A percentile compares a stretch with the other conserved stretches of the same genome.
phyloP scores from a whole-genome alignment of 2,888 invertebrate species.

The Electrophaes corylata region DNA sequence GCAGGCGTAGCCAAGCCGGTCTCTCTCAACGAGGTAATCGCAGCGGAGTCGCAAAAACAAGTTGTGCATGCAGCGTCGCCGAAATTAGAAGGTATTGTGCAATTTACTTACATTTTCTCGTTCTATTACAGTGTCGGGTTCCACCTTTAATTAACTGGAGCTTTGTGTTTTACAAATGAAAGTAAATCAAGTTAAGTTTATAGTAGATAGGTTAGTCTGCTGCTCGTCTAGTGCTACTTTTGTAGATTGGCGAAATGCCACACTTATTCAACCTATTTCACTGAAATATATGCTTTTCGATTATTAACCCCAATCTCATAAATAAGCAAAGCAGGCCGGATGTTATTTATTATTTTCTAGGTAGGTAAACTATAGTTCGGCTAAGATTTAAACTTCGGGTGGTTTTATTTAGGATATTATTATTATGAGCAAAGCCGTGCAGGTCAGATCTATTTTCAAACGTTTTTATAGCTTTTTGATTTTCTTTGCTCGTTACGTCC shows the following conservation, averaged over 20 bases:
- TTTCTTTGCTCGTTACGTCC: background rate
- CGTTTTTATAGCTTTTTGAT: background rate
- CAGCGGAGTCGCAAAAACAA: conserved; percentile 57
- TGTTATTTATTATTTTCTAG: background rate
- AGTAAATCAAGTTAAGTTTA: background rate
- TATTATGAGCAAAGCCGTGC: background rate
- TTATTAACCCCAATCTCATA: background rate
- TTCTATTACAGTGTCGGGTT: conserved; percentile 24
- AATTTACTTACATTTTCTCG: conserved; percentile 27
- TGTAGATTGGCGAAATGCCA: background rate
- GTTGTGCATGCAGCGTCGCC: conserved; percentile 36
- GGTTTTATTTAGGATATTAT: conserved; percentile 1
- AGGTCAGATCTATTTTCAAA: background rate
- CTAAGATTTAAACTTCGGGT: background rate
- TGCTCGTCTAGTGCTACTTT: background rate
- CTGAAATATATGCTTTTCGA: background rate
- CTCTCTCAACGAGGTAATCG: conserved; percentile 70
- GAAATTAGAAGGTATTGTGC: conserved; percentile 49
- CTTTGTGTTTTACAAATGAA: conserved; percentile 8
- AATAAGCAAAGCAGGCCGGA: background rate
- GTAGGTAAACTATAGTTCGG: background rate
- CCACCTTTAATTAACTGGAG: conserved; percentile 29
- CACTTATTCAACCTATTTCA: background rate
- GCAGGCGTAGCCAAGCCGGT: conserved; percentile 66
- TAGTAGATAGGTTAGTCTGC: background rate